A percentile compares a stretch with the other conserved stretches of the same genome.
Evolutionary conservation across 2,888 invertebrate species (phyloP).

Genomic region (Habroteleia sp.): DNA sequence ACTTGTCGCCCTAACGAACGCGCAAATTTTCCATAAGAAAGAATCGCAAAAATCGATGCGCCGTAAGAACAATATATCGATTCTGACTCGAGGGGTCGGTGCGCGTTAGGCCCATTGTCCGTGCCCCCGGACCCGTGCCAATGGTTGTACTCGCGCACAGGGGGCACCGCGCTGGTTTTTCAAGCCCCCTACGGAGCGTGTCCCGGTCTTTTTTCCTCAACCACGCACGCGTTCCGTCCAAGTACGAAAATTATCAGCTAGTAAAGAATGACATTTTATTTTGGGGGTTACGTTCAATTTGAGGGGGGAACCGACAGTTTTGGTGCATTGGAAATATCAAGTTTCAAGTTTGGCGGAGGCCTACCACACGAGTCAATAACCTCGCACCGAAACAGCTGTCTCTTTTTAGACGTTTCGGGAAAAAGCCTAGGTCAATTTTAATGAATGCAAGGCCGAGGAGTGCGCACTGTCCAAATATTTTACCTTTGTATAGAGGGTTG

Average conservation of each 20-base stretch:
- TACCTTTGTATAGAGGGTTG: not conserved
- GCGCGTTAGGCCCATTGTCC: constrained; percentile 54
- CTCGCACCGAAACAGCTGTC: constrained; percentile 19
- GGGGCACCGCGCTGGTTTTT: constrained; percentile 31
- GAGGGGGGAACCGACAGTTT: constrained; percentile 29
- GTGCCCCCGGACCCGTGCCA: constrained; percentile 42
- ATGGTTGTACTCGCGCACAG: constrained; percentile 26
- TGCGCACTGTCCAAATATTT: constrained; percentile 35
- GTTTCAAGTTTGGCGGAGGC: constrained; percentile 18
- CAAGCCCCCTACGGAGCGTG: constrained; percentile 37
- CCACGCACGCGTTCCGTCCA: constrained; percentile 42
- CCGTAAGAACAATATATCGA: constrained; percentile 55
- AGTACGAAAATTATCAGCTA: constrained; percentile 63
- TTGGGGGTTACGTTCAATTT: constrained; percentile 3
- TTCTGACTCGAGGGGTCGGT: constrained; percentile 47
- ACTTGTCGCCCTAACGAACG: constrained; percentile 57
- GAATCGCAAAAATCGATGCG: constrained; percentile 59
- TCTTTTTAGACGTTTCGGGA: constrained; percentile 19
- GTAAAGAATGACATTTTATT: constrained; percentile 46
- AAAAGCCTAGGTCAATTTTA: constrained; percentile 33
- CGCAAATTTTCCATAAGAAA: constrained; percentile 61
- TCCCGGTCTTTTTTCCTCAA: constrained; percentile 15
- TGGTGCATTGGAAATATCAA: constrained; percentile 18
- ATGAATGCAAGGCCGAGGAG: constrained; percentile 8
- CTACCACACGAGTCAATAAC: constrained; percentile 34